Percentiles rank a stretch among this genome's conserved stretches.
phyloP scores from a whole-genome alignment of 2,888 invertebrate species.

The Myathropa florea region DNA sequence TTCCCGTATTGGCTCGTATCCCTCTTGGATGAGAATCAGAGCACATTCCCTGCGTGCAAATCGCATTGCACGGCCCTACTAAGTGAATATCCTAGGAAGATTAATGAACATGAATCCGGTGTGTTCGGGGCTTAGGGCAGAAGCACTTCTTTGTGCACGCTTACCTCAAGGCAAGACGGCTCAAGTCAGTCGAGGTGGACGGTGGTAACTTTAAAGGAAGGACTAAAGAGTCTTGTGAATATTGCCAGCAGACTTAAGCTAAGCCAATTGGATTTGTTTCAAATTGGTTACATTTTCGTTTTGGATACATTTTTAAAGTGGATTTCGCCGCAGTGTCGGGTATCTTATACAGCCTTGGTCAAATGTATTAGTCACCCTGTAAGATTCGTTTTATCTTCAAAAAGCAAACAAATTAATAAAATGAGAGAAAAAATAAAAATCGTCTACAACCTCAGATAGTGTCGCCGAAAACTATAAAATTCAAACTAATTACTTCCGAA shows the following conservation, averaged over 20 bases:
- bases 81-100: constrained; percentile 60
- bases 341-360: too few relatives aligned
- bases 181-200: not conserved
- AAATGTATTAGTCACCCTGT: too few relatives aligned
- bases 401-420: too few relatives aligned
- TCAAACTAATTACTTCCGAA: too few relatives aligned
- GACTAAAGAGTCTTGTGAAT: not conserved
- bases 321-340: too few relatives aligned
- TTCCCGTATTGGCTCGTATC: not conserved
- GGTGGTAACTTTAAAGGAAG: too few relatives aligned
- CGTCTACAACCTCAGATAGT: too few relatives aligned
- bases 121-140: not conserved
- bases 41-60: constrained; percentile 58
- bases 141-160: not conserved
- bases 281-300: not conserved
- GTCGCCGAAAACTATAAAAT: too few relatives aligned
- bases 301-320: too few relatives aligned
- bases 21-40: constrained; percentile 47
- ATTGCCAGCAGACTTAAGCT: not conserved
- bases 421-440: too few relatives aligned
- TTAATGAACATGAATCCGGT: constrained; percentile 59
- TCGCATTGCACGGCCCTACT: constrained; percentile 43
- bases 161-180: not conserved
- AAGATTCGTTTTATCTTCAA: too few relatives aligned
- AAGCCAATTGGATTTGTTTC: not conserved